Evolutionary conservation across 2,888 invertebrate genomes (phyloP).

Genomic region (Pyrochroa serraticornis): DNA sequence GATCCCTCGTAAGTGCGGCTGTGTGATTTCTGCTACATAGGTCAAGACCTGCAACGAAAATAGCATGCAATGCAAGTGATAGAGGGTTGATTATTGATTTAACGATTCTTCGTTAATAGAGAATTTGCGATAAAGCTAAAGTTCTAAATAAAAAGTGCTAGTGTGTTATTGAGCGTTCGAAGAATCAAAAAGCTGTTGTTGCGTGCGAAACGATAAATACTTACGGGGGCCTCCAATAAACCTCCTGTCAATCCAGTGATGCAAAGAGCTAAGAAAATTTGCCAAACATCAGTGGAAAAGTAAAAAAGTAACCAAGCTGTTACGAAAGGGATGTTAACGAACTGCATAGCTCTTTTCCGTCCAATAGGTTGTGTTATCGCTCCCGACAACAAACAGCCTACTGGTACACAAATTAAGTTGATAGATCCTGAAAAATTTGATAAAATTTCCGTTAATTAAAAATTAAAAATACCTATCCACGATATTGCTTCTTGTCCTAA

Average conservation of each 20-base stretch:
- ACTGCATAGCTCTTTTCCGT: slow-evolving; percentile 76
- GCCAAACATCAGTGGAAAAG: slow-evolving; percentile 66
- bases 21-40: slow-evolving; percentile 82
- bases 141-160: neutral
- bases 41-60: slow-evolving; percentile 68
- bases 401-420: slow-evolving; percentile 78
- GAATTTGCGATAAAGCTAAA: too few species aligned
- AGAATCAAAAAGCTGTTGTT: neutral
- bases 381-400: slow-evolving; percentile 80
- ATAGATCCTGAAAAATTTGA: slow-evolving; percentile 66
- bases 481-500: slow-evolving; percentile 70
- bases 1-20: slow-evolving; percentile 76
- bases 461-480: slow-evolving; percentile 67
- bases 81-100: neutral
- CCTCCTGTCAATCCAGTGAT: slow-evolving; percentile 80
- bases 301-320: slow-evolving; percentile 77
- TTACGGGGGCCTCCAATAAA: slow-evolving; percentile 79
- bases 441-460: neutral
- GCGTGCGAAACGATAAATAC: slow-evolving; percentile 42
- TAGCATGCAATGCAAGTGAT: slow-evolving; percentile 1
- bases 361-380: slow-evolving; percentile 74
- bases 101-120: neutral
- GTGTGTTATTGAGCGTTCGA: neutral
- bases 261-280: slow-evolving; percentile 73
- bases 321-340: slow-evolving; percentile 76